Evolutionary conservation across 2,797 vertebrate genomes (phyloP).

Genomic region (Schizothorax lantsangensis): DNA sequence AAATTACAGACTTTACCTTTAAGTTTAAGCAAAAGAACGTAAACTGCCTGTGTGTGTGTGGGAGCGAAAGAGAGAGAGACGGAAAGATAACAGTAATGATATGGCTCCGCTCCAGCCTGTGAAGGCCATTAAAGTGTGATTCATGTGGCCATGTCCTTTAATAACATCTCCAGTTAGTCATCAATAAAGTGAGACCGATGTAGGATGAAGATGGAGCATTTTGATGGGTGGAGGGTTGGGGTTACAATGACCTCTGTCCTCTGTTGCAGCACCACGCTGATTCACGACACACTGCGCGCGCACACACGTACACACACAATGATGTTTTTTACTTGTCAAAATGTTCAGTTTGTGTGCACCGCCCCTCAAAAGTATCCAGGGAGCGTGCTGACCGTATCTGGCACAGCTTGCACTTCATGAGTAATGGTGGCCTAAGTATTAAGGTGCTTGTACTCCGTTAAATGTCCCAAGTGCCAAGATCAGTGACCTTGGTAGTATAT

Average conservation of each 20-base stretch:
- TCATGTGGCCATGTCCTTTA: conserved; percentile 67
- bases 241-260: conserved; percentile 58
- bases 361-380: conserved; percentile 17
- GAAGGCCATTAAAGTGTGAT: conserved; percentile 68
- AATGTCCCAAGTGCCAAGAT: conserved; percentile 42
- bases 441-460: conserved; percentile 29
- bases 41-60: conserved; percentile 1
- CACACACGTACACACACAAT: conserved; percentile 7
- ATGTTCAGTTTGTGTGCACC: conserved; percentile 12
- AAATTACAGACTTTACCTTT: neutral
- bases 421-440: conserved; percentile 44
- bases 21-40: neutral
- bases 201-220: conserved; percentile 49
- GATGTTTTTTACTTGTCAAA: conserved; percentile 1
- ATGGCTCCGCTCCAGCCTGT: conserved; percentile 61
- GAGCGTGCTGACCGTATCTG: neutral
- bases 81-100: conserved; percentile 65
- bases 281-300: conserved; percentile 8
- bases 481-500: conserved; percentile 46
- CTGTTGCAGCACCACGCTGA: conserved; percentile 45
- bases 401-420: conserved; percentile 28
- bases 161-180: conserved; percentile 68
- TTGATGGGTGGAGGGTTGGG: conserved; percentile 44
- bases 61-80: conserved; percentile 12
- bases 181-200: conserved; percentile 62